Base-by-base conservation (phyloP, 2,113 vertebrate species). In the Campylorhamphus procurvoides region DNA sequence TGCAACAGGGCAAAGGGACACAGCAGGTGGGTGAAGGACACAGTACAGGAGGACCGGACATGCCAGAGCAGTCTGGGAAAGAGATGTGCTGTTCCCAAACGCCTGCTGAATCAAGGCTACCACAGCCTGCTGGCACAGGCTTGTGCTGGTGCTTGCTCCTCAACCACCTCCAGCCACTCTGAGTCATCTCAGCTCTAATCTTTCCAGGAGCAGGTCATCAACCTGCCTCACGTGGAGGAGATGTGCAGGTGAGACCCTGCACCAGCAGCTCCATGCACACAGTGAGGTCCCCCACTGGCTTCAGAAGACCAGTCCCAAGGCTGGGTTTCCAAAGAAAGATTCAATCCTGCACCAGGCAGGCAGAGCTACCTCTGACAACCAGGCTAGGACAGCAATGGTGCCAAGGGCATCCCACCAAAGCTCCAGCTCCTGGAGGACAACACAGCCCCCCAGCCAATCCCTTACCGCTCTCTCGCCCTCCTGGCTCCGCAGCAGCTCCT, bases 391-490 rank as follows among this genome's bases (percentile, higher is more conserved):
- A 59, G 35, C 0, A 0, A 8, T 17, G 33, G 18, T 37, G 18
- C n/a, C 58, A 53, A 1, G 3, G 63, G 24, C 28, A 37, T 18
- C n/a, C 20, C 33, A 69, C 11, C 12, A 4, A 5, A 79, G 44
- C 40, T 79, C 23, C 71, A 83, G 71, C 33, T 49, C 37, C 22
- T 1, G 1, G 59, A 63, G 64, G 46, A n/a, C 4, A 3, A 27
- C 31, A 10, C 49, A 89, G 52, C 15, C 15, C 27, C 2, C 22
- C 37, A 49, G 80, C 12, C 69, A 52, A 11, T 8, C 33, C 17
- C 95, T 97, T 97, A 98, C 98, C 97, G 33, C 90, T 94, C 92
- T 96, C 79, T 96, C 74, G 7, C 85, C 60, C 73, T 98, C 96
- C 62, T 96, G 97, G 9, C 69, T 93, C 58, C 8, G 93, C 22